Percentiles rank a stretch among this genome's conserved stretches.
Conservation (phyloP, 2,797 vertebrate species). For the Hylomyscus alleni region DNA sequence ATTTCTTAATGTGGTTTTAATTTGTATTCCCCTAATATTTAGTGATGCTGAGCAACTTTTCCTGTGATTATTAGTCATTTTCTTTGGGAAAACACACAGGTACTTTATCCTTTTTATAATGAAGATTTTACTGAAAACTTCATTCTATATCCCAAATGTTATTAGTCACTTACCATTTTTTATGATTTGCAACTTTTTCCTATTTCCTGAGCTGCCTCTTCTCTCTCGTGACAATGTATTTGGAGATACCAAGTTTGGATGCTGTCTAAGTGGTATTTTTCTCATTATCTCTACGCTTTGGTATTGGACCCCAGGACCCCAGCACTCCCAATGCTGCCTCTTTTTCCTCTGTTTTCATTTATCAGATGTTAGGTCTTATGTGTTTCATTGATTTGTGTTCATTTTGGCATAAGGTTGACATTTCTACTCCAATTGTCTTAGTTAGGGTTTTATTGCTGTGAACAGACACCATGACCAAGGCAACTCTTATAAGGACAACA, state of each 20-base stretch:
- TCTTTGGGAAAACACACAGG: slow-evolving; percentile 27
- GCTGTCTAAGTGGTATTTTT: not conserved
- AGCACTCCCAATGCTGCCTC: not conserved
- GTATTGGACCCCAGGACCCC: not conserved
- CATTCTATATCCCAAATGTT: not conserved
- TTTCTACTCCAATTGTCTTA: not conserved
- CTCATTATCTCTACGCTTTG: not conserved
- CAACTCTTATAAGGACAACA: no score
- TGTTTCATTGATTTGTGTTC: not conserved
- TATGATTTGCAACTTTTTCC: not conserved
- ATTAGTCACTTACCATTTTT: not conserved
- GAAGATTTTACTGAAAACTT: not conserved
- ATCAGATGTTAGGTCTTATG: not conserved
- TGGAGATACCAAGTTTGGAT: not conserved
- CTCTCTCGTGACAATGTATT: not conserved
- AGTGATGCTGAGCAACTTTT: not conserved
- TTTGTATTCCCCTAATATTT: slow-evolving; percentile 1
- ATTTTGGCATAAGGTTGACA: not conserved
- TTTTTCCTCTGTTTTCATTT: not conserved
- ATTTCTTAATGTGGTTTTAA: not conserved
- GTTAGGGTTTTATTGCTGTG: no score
- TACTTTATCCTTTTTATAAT: not conserved
- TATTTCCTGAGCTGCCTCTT: not conserved
- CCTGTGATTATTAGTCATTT: slow-evolving; percentile 1
- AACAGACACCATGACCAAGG: no score